Evolutionary conservation across 2,113 vertebrate genomes (phyloP).

Genomic region (Elaphurus davidianus): DNA sequence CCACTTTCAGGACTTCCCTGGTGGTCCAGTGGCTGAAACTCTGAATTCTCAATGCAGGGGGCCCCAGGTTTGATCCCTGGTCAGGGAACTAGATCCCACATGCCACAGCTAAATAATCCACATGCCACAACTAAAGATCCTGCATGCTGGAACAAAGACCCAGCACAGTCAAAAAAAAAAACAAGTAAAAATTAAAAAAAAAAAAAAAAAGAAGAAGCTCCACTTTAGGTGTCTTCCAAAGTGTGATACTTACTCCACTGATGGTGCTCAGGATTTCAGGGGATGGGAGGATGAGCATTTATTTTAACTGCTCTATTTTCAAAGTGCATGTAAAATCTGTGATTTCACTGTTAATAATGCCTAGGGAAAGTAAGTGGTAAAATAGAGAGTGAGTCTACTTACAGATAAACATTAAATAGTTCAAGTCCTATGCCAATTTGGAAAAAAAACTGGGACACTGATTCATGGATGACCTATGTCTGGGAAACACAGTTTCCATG

Average conservation of each 20-base stretch:
- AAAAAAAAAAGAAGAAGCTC: neutral
- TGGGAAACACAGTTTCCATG: neutral
- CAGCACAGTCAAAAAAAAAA: too few species aligned
- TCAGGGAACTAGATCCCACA: too few species aligned
- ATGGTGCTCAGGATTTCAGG: neutral
- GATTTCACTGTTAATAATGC: neutral
- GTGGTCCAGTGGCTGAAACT: too few species aligned
- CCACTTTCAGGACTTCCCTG: neutral
- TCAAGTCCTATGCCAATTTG: neutral
- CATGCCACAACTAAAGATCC: too few species aligned
- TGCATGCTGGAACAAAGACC: too few species aligned
- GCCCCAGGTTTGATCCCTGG: too few species aligned
- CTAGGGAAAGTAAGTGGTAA: neutral
- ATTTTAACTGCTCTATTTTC: neutral
- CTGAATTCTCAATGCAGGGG: too few species aligned
- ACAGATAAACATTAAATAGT: neutral
- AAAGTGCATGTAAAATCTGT: neutral
- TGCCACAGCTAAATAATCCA: too few species aligned
- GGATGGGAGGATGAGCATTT: neutral
- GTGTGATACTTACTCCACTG: neutral
- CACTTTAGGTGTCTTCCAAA: neutral
- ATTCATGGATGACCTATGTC: neutral
- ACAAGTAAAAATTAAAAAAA: too few species aligned
- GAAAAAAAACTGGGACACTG: neutral
- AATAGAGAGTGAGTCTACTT: neutral